Evolutionary conservation across 2,888 invertebrate genomes (phyloP).

Genomic region (Mythimna vitellina): DNA sequence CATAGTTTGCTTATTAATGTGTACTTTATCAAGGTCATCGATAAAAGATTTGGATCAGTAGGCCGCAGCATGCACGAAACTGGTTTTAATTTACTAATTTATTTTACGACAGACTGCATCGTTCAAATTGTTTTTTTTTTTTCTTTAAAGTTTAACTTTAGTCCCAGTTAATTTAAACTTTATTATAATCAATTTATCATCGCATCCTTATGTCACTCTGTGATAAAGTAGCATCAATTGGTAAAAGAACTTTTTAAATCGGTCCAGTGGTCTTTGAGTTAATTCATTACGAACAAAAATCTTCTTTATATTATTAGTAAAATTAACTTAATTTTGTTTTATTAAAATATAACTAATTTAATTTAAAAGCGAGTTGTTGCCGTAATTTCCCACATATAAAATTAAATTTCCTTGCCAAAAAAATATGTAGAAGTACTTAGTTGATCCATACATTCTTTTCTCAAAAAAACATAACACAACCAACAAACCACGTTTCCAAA

Average conservation of each 20-base stretch:
- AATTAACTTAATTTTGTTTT: not conserved
- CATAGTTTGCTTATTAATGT: conserved; percentile 16
- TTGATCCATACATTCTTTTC: not conserved
- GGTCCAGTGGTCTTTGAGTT: too few relatives aligned
- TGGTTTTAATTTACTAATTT: not conserved
- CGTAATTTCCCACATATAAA: not conserved
- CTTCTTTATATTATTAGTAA: too few relatives aligned
- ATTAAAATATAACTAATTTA: not conserved
- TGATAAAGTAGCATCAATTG: too few relatives aligned
- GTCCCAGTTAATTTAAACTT: not conserved
- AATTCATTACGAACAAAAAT: too few relatives aligned
- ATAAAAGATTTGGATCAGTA: conserved; percentile 41
- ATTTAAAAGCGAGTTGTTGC: not conserved
- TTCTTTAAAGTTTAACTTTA: too few relatives aligned
- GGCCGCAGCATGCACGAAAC: conserved; percentile 13
- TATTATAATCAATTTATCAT: not conserved
- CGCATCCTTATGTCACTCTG: too few relatives aligned
- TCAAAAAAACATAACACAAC: conserved; percentile 6
- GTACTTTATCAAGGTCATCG: conserved; percentile 39
- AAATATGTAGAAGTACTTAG: not conserved
- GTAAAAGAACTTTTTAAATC: too few relatives aligned
- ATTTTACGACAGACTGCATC: too few relatives aligned
- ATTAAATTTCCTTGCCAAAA: conserved; percentile 1
- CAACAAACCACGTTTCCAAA: not conserved
- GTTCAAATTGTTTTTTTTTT: not conserved